A percentile compares a stretch with the other conserved stretches of the same genome.
Evolutionary conservation across 2,113 vertebrate genomes (phyloP).

Genomic region (Oostethus manadensis): DNA sequence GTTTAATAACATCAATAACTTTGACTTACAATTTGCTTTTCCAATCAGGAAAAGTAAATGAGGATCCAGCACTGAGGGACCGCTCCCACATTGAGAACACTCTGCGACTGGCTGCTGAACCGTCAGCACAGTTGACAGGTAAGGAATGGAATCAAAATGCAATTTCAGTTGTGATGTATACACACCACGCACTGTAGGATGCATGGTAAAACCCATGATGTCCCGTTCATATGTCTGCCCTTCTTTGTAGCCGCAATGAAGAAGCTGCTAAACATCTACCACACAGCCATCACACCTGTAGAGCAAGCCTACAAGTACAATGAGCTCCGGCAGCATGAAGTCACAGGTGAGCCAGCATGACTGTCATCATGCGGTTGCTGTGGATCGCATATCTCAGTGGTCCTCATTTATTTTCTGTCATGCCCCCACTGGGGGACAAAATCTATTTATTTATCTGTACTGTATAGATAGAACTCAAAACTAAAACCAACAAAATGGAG

Average conservation of each 20-base stretch:
- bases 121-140: slow-evolving; percentile 82
- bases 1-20: neutral
- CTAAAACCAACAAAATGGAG: too few species aligned
- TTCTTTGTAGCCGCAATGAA: slow-evolving; percentile 78
- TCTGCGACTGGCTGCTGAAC: slow-evolving; percentile 78
- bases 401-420: too few species aligned
- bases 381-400: neutral
- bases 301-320: slow-evolving; percentile 94
- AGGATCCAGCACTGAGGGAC: slow-evolving; percentile 72
- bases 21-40: slow-evolving; percentile 11
- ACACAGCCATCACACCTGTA: slow-evolving; percentile 88
- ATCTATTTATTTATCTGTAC: too few species aligned
- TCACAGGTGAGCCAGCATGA: slow-evolving; percentile 78
- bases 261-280: slow-evolving; percentile 87
- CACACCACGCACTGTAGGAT: neutral
- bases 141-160: slow-evolving; percentile 21
- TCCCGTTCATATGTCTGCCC: neutral
- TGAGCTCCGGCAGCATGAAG: slow-evolving; percentile 91
- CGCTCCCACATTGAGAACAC: slow-evolving; percentile 87
- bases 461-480: too few species aligned
- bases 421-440: too few species aligned
- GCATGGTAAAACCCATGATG: neutral
- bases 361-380: neutral
- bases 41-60: slow-evolving; percentile 55
- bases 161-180: neutral